These are phyloP conservation scores for Alectoris magna DNA, from an alignment of 2,797 vertebrate species.

Conservation along the genomic window DNA sequence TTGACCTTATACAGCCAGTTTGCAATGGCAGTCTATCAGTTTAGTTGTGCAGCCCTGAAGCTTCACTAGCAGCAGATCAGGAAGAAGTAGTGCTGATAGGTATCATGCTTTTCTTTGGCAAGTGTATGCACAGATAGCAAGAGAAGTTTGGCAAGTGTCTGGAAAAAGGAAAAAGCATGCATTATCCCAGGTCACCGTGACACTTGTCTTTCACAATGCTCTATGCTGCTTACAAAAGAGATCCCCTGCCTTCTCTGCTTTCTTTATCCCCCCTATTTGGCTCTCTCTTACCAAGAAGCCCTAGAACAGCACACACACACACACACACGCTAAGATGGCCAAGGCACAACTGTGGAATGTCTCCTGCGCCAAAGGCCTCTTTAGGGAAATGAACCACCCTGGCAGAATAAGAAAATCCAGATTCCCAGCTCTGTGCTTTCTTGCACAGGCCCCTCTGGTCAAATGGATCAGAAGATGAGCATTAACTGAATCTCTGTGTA, in stretches of 20 bases:
- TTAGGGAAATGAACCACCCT: neutral
- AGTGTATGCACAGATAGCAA: neutral
- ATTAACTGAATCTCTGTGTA: neutral
- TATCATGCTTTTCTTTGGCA: neutral
- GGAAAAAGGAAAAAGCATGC: neutral
- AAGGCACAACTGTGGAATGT: neutral
- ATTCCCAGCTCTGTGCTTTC: neutral
- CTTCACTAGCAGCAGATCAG: neutral
- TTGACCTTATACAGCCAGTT: neutral
- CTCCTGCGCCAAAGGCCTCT: neutral
- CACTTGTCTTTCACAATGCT: neutral
- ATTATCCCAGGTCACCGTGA: neutral
- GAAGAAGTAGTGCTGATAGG: neutral
- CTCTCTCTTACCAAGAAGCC: neutral
- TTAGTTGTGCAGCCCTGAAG: neutral
- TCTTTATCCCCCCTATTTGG: neutral
- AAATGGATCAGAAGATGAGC: neutral
- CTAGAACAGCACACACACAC: neutral
- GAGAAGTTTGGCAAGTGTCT: neutral
- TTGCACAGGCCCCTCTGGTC: neutral
- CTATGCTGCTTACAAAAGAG: neutral
- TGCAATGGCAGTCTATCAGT: neutral
- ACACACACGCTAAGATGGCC: neutral
- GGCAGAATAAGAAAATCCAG: neutral
- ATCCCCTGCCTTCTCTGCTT: neutral